A percentile compares a stretch with the other conserved stretches of the same genome.
Evolutionary conservation across 2,797 vertebrate genomes (phyloP).

Genomic region (Lagocephalus sceleratus): DNA sequence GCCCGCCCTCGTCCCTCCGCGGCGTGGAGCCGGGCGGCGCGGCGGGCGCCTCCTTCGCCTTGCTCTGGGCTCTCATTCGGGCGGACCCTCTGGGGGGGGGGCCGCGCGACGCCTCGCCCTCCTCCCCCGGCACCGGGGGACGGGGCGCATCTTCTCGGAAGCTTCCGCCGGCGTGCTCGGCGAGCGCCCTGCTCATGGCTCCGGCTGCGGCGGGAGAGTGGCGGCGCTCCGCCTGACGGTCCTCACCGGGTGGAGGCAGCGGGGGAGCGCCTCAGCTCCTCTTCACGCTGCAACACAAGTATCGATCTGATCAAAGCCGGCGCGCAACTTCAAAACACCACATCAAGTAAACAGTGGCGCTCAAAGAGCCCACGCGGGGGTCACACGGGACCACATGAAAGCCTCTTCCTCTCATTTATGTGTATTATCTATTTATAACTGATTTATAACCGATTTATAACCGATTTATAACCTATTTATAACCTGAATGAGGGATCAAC

Average conservation of each 20-base stretch:
- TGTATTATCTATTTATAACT: no score
- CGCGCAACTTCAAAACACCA: constrained; percentile 88
- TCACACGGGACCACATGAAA: constrained; percentile 67
- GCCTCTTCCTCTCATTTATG: constrained; percentile 64
- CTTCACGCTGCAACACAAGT: constrained; percentile 87
- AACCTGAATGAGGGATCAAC: constrained; percentile 73
- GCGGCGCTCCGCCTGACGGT: constrained; percentile 76
- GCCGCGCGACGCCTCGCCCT: constrained; percentile 87
- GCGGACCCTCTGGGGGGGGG: constrained; percentile 69
- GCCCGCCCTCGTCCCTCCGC: constrained; percentile 89
- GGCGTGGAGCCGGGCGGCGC: constrained; percentile 72
- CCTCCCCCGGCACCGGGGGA: constrained; percentile 93
- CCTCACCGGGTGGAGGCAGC: constrained; percentile 86
- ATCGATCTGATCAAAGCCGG: constrained; percentile 96
- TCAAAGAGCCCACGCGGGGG: constrained; percentile 55
- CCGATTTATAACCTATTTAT: no score
- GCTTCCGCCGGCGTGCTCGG: constrained; percentile 84
- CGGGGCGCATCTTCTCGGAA: constrained; percentile 95
- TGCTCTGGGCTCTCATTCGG: constrained; percentile 80
- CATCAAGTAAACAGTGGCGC: constrained; percentile 89
- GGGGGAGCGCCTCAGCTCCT: constrained; percentile 85
- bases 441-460: no score
- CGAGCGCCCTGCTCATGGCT: constrained; percentile 91
- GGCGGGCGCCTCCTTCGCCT: constrained; percentile 60
- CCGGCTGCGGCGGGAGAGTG: constrained; percentile 67